Percentiles rank a stretch among this genome's conserved stretches.
These are phyloP conservation scores for Dynastes maya DNA, from an alignment of 2,888 invertebrate species.

Conservation along the genomic window DNA sequence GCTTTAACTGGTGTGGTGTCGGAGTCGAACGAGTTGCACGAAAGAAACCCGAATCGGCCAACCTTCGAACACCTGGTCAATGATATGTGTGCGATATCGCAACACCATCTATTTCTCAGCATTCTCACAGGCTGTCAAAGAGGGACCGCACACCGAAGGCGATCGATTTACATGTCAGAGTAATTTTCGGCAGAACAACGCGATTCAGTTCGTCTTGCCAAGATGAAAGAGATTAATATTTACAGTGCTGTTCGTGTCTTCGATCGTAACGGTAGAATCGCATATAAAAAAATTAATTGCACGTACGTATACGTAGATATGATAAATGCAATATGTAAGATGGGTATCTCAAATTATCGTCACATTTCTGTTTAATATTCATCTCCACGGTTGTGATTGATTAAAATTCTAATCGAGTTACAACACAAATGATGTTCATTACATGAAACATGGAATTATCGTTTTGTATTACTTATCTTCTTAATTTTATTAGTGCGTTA, in stretches of 20 bases:
- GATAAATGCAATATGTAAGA: too few species aligned
- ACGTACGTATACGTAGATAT: too few species aligned
- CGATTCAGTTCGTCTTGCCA: background rate
- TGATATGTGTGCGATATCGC: conserved; percentile 25
- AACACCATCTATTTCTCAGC: conserved; percentile 36
- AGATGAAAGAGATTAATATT: conserved; percentile 25
- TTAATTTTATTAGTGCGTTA: too few species aligned
- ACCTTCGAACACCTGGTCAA: conserved; percentile 34
- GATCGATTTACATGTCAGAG: conserved; percentile 39
- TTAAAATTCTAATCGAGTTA: too few species aligned
- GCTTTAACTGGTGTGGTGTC: background rate
- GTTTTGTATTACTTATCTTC: too few species aligned
- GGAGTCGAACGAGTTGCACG: conserved; percentile 15
- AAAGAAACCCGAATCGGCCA: conserved; percentile 19
- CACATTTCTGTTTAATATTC: too few species aligned
- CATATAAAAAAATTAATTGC: too few species aligned
- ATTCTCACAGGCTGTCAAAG: conserved; percentile 42
- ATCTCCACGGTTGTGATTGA: too few species aligned
- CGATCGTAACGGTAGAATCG: too few species aligned
- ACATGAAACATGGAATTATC: too few species aligned
- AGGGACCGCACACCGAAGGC: conserved; percentile 6
- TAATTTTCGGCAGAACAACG: conserved; percentile 42
- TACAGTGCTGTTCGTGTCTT: background rate
- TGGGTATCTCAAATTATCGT: too few species aligned
- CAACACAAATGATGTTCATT: too few species aligned